Conservation (phyloP, 1,140 invertebrate genomes). For the Drosophila busckii region DNA sequence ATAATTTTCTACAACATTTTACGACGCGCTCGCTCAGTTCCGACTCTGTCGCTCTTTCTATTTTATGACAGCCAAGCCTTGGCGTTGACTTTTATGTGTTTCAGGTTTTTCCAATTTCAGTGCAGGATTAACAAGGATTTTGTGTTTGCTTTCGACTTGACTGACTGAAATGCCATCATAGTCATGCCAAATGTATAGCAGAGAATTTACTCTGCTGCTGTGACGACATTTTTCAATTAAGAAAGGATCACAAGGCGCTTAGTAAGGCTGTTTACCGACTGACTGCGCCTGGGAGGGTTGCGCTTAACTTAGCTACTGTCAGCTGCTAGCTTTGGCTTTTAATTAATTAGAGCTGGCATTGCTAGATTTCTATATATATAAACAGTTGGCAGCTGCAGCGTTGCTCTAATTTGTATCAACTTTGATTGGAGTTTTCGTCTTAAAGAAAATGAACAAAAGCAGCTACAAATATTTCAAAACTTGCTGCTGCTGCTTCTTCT, state of each 20-base stretch:
- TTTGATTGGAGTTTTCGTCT: too few species aligned
- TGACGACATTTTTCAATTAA: slow-evolving; percentile 78
- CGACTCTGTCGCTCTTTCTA: too few species aligned
- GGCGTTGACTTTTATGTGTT: slow-evolving; percentile 20
- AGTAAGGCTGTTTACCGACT: slow-evolving; percentile 64
- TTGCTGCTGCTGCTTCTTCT: too few species aligned
- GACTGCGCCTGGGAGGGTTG: background rate
- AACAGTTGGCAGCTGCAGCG: too few species aligned
- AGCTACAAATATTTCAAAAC: too few species aligned
- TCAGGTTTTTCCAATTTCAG: slow-evolving; percentile 76
- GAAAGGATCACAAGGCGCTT: slow-evolving; percentile 75
- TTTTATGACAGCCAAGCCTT: slow-evolving; percentile 55
- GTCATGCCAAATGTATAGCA: too few species aligned
- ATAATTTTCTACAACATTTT: slow-evolving; percentile 71
- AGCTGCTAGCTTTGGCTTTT: slow-evolving; percentile 40
- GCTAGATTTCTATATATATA: too few species aligned
- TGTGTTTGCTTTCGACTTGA: slow-evolving; percentile 11
- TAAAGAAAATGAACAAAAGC: too few species aligned
- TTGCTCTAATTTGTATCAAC: too few species aligned
- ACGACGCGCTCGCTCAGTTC: slow-evolving; percentile 51
- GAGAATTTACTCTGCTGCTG: slow-evolving; percentile 45
- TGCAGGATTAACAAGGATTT: slow-evolving; percentile 75
- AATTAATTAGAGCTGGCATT: slow-evolving; percentile 69
- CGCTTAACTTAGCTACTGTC: slow-evolving; percentile 6
- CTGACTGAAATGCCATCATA: slow-evolving; percentile 42